A percentile compares a stretch with the other conserved stretches of the same genome.
Evolutionary conservation across 2,113 vertebrate species (phyloP).

Genomic region (Sebastes fasciatus): DNA sequence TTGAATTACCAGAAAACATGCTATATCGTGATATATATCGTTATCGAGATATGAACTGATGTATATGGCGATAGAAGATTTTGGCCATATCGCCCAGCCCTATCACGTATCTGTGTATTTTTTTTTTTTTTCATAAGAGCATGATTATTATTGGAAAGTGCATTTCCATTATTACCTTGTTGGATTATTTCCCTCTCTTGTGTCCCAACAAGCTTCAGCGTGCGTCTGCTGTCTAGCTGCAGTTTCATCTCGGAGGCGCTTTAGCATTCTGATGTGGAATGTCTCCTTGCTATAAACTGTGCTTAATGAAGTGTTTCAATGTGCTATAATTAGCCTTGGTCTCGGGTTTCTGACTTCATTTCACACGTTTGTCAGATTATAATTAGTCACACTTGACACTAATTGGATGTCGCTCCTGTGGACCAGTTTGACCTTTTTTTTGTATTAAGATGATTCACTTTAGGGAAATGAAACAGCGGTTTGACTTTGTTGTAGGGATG

Average conservation of each 20-base stretch:
- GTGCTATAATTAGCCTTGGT: constrained; percentile 82
- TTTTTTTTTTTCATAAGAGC: background rate
- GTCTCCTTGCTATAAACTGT: constrained; percentile 74
- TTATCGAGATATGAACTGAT: too few relatives aligned
- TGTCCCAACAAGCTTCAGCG: constrained; percentile 24
- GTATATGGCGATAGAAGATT: too few relatives aligned
- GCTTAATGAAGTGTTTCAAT: constrained; percentile 82
- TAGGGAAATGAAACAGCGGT: constrained; percentile 68
- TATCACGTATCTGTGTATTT: background rate
- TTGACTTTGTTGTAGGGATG: constrained; percentile 67
- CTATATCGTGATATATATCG: too few relatives aligned
- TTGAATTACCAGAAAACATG: too few relatives aligned
- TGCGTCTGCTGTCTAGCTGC: constrained; percentile 37
- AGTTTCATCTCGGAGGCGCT: constrained; percentile 53
- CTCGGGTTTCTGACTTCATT: constrained; percentile 83
- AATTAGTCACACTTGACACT: constrained; percentile 83
- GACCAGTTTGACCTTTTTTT: constrained; percentile 78
- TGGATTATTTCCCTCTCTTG: constrained; percentile 14
- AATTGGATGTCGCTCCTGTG: constrained; percentile 82
- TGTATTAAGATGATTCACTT: constrained; percentile 75
- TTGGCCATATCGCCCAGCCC: too few relatives aligned
- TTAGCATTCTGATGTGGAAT: constrained; percentile 72
- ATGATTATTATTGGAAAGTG: constrained; percentile 22
- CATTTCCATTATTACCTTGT: constrained; percentile 24
- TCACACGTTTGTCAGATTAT: constrained; percentile 84